A percentile compares a stretch with the other conserved stretches of the same genome.
Conservation (phyloP, 2,113 vertebrate species). For the Ascaphus truei region DNA sequence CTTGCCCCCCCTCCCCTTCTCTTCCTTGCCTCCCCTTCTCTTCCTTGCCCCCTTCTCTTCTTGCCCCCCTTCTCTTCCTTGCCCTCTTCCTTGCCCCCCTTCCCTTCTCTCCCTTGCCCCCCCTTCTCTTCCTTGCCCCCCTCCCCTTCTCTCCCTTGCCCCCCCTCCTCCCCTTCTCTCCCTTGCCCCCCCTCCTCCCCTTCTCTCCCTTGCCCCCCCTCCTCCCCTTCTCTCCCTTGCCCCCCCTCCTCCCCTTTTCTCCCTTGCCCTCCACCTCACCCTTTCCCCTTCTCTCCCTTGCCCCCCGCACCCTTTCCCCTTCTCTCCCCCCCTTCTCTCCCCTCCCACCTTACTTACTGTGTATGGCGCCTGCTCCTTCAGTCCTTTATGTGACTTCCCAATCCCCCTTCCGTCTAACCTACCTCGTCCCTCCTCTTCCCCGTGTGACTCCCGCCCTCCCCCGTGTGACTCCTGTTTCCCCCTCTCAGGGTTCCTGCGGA, state of each 20-base stretch:
- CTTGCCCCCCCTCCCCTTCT: too few relatives aligned
- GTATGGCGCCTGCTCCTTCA: too few relatives aligned
- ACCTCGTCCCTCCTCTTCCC: too few relatives aligned
- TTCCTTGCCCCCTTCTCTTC: background rate
- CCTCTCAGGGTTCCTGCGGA: conserved; percentile 85
- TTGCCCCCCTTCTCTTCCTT: background rate
- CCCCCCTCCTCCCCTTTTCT: background rate
- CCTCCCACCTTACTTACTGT: background rate
- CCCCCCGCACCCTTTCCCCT: background rate
- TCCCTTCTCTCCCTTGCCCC: background rate
- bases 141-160: background rate
- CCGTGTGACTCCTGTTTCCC: too few relatives aligned
- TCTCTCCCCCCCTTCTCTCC: background rate
- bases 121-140: background rate
- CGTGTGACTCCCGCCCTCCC: too few relatives aligned
- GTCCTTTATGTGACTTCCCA: too few relatives aligned
- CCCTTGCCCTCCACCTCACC: too few relatives aligned
- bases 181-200: too few relatives aligned
- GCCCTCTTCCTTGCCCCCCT: background rate
- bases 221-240: background rate
- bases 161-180: background rate
- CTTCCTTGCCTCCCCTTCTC: too few relatives aligned
- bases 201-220: background rate
- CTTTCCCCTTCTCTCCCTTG: too few relatives aligned
- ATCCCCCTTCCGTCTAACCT: too few relatives aligned